Evolutionary conservation across 2,888 invertebrate species (phyloP).

Genomic region (Callyntrura guangdongensis): DNA sequence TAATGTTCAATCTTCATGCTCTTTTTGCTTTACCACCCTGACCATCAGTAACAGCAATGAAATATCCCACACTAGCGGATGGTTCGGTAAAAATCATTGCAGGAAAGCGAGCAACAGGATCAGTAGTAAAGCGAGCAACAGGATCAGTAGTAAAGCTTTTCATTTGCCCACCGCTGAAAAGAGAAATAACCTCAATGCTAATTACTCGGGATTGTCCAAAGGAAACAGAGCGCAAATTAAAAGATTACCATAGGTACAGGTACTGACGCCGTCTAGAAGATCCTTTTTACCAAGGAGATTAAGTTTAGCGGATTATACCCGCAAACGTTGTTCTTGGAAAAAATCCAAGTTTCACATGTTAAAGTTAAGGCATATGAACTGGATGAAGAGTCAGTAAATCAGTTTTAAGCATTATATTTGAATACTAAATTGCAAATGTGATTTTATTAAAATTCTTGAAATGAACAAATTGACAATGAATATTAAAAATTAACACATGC

Average conservation of each 20-base stretch:
- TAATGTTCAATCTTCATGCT: background rate
- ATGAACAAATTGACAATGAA: constrained; percentile 12
- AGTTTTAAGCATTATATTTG: constrained; percentile 75
- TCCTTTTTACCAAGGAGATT: background rate
- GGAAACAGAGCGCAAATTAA: background rate
- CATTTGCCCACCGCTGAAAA: background rate
- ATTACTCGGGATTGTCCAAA: background rate
- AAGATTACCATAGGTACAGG: background rate
- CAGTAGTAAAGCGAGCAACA: background rate
- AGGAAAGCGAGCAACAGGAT: background rate
- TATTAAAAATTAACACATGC: too few relatives aligned
- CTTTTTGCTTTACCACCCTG: background rate
- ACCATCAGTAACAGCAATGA: background rate
- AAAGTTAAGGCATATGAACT: constrained; percentile 80
- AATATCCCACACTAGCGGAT: background rate
- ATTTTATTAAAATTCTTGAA: background rate
- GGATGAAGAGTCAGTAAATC: constrained; percentile 71
- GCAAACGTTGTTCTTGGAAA: constrained; percentile 73
- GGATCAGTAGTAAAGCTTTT: background rate
- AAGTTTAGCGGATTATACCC: background rate
- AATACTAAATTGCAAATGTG: constrained; percentile 14
- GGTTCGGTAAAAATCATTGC: constrained; percentile 2
- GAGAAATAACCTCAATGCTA: background rate
- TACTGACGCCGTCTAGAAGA: background rate
- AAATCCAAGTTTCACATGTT: constrained; percentile 80